phyloP scores from a whole-genome alignment of 2,888 invertebrate genomes.

The Dastarcus helophoroides region DNA sequence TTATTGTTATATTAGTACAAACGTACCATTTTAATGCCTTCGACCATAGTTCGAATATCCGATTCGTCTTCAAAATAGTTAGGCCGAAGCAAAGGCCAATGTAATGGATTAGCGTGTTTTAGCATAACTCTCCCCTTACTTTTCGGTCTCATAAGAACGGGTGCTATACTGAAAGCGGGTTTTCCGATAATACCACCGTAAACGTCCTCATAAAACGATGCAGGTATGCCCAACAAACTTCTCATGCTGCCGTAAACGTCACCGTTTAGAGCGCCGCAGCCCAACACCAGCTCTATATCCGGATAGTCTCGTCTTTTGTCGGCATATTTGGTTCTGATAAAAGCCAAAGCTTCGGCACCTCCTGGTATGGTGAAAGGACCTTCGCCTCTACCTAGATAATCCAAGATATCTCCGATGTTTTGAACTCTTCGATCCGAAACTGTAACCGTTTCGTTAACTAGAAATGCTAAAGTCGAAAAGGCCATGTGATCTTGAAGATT shows the following conservation, averaged over 20 bases:
- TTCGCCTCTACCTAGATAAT: constrained; percentile 48
- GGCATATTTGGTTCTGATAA: constrained; percentile 54
- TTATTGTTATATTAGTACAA: constrained; percentile 1
- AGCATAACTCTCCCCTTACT: constrained; percentile 63
- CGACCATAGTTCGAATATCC: constrained; percentile 62
- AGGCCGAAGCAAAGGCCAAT: constrained; percentile 66
- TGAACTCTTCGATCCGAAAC: constrained; percentile 48
- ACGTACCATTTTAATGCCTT: constrained; percentile 60
- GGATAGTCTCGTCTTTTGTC: constrained; percentile 45
- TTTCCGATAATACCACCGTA: constrained; percentile 41
- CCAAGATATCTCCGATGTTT: constrained; percentile 45
- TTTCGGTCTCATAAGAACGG: constrained; percentile 61
- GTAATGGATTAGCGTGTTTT: constrained; percentile 57
- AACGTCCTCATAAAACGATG: constrained; percentile 46
- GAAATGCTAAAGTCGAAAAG: constrained; percentile 58
- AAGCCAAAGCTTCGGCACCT: constrained; percentile 66
- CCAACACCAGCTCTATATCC: constrained; percentile 71
- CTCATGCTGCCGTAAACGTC: constrained; percentile 58
- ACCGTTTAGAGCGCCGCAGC: constrained; percentile 63
- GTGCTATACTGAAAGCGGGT: constrained; percentile 58
- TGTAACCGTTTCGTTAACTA: constrained; percentile 56
- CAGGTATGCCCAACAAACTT: constrained; percentile 51
- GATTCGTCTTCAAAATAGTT: constrained; percentile 67
- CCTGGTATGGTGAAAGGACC: constrained; percentile 70
- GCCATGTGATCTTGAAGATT: constrained; percentile 76